Evolutionary conservation across 2,797 vertebrate species (phyloP).

Genomic region (Hoplostethus atlanticus): DNA sequence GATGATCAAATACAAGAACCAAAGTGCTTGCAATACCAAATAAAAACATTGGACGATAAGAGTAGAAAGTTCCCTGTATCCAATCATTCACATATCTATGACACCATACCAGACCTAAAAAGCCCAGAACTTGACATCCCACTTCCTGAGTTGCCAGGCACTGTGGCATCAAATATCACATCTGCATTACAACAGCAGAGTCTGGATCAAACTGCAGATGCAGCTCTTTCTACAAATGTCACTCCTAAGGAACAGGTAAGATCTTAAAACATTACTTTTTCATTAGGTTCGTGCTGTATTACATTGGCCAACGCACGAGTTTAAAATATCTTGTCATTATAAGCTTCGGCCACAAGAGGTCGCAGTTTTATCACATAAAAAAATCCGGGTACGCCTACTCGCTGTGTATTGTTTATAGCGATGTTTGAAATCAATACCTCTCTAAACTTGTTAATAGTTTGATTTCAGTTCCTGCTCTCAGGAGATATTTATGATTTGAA

Average conservation of each 20-base stretch:
- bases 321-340: background rate
- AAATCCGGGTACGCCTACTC: too few relatives aligned
- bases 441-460: background rate
- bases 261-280: background rate
- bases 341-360: slow-evolving; percentile 52
- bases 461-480: slow-evolving; percentile 1
- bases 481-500: background rate
- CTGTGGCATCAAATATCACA: background rate
- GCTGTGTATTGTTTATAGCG: too few relatives aligned
- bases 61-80: slow-evolving; percentile 48
- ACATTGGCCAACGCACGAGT: background rate
- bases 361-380: background rate
- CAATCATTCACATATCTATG: slow-evolving; percentile 39
- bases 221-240: background rate
- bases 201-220: background rate
- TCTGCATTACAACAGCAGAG: background rate
- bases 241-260: slow-evolving; percentile 59
- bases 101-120: slow-evolving; percentile 54
- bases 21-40: background rate
- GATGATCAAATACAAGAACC: slow-evolving; percentile 9
- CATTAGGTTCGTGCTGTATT: background rate
- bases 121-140: slow-evolving; percentile 10
- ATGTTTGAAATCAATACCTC: background rate
- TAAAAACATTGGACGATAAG: background rate
- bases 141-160: background rate